These are phyloP conservation scores for Clarias platycephalus DNA, from an alignment of 2,797 vertebrate genomes.

Conservation along the genomic window DNA sequence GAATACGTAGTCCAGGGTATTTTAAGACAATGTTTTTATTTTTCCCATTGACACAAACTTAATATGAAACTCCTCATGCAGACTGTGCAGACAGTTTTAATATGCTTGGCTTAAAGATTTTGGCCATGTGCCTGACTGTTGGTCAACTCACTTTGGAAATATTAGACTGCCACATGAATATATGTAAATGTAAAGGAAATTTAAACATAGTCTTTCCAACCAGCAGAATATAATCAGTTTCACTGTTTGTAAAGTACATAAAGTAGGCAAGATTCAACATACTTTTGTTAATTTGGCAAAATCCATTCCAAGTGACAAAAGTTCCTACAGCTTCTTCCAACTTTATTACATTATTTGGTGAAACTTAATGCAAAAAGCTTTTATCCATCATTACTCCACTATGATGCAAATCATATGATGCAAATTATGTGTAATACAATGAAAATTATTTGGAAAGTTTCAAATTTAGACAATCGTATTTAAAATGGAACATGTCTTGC, in stretches of 20 bases:
- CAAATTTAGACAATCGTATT: neutral
- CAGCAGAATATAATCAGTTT: neutral
- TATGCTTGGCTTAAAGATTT: neutral
- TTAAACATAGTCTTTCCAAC: neutral
- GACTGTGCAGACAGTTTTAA: neutral
- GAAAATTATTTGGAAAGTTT: neutral
- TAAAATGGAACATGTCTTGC: neutral
- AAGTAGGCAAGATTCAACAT: neutral
- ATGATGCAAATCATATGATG: too few relatives aligned
- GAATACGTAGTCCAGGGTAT: neutral
- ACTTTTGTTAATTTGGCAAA: neutral
- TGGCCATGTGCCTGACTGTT: too few relatives aligned
- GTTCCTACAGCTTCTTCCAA: neutral
- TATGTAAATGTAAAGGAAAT: neutral
- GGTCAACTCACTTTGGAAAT: neutral
- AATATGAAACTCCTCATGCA: neutral
- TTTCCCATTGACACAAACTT: conserved; percentile 7
- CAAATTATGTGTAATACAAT: neutral
- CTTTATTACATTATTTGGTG: neutral
- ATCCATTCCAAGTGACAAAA: neutral
- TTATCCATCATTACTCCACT: neutral
- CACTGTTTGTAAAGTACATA: neutral
- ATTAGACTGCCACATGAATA: neutral
- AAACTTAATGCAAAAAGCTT: neutral
- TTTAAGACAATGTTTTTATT: neutral